Conservation (phyloP, 2,113 vertebrate genomes). For the Otis tarda region DNA sequence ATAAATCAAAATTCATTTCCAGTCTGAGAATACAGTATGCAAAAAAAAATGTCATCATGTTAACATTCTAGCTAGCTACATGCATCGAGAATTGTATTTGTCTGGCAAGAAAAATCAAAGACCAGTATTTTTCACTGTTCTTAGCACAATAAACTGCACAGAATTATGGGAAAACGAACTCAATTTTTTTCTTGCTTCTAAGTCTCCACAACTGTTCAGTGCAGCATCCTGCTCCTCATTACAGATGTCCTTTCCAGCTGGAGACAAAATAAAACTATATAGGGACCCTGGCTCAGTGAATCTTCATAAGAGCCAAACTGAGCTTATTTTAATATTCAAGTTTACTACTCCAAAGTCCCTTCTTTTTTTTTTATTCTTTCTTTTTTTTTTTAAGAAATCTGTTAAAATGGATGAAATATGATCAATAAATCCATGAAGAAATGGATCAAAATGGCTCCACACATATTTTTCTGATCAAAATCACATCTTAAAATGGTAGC, state of each 20-base stretch:
- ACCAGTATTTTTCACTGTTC: neutral
- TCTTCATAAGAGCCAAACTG: neutral
- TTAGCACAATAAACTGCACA: neutral
- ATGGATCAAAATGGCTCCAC: neutral
- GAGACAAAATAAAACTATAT: neutral
- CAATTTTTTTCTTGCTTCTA: neutral
- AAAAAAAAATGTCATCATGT: slow-evolving; percentile 21
- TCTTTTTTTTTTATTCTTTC: neutral
- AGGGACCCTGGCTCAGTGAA: neutral
- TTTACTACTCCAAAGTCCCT: neutral
- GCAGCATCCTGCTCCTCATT: neutral
- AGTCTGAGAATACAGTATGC: neutral
- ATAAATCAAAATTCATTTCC: slow-evolving; percentile 33
- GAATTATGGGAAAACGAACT: neutral
- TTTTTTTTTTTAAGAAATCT: neutral
- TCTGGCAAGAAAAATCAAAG: neutral
- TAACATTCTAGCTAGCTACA: neutral
- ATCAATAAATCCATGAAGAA: neutral
- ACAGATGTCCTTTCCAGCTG: neutral
- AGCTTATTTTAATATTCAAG: neutral
- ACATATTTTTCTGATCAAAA: neutral
- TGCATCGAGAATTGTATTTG: neutral
- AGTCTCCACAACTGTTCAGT: neutral
- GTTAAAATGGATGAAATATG: neutral
- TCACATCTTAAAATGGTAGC: neutral